Conservation (phyloP, 2,797 vertebrate genomes). For the Centropyge bicolor region DNA sequence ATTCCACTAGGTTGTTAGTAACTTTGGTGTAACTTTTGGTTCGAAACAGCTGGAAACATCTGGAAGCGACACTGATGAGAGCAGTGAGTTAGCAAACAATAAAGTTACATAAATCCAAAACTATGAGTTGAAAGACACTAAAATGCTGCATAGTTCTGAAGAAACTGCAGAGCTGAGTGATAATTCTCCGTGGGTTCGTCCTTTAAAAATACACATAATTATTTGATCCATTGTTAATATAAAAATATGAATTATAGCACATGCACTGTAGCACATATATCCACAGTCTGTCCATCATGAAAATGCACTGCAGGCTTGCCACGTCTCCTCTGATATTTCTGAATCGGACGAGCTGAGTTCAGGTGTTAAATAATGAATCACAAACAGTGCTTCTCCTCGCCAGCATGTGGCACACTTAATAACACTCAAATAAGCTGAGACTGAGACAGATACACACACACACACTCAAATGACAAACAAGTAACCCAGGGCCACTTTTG, state of each 20-base stretch:
- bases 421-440: constrained; percentile 36
- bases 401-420: constrained; percentile 49
- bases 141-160: not conserved
- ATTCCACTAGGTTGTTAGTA: not conserved
- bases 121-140: not conserved
- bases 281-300: constrained; percentile 10
- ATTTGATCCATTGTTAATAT: not conserved
- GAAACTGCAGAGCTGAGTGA: not conserved
- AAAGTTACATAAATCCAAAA: constrained; percentile 3
- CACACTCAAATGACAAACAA: constrained; percentile 36
- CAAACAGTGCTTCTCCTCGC: constrained; percentile 27
- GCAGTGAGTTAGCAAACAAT: not conserved
- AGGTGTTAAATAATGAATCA: constrained; percentile 65
- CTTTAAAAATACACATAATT: not conserved
- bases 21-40: no score
- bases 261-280: not conserved
- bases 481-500: constrained; percentile 34
- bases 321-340: constrained; percentile 6
- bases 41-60: no score
- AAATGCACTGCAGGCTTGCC: constrained; percentile 35
- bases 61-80: not conserved
- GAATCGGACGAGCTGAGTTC: constrained; percentile 24
- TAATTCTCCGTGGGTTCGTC: not conserved
- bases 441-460: constrained; percentile 24
- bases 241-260: not conserved